Conservation (phyloP, 2,797 vertebrate genomes). For the Spinibarbus caldwelli region DNA sequence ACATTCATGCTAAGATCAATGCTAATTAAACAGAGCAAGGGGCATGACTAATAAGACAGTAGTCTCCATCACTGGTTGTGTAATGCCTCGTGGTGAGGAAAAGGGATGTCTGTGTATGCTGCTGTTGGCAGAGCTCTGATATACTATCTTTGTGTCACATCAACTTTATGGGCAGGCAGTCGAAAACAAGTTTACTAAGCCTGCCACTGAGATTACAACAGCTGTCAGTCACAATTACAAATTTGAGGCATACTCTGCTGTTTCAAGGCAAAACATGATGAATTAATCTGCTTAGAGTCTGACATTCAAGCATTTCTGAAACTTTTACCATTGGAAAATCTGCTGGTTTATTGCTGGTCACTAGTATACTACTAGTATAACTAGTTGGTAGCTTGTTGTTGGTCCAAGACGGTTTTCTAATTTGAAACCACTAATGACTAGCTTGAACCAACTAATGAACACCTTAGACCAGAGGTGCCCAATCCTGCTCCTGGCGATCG, state of each 20-base stretch:
- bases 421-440: not conserved
- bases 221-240: not conserved
- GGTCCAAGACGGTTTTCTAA: not conserved
- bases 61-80: constrained; percentile 30
- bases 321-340: not conserved
- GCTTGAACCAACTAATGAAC: not conserved
- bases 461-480: not conserved
- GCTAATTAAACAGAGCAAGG: constrained; percentile 75
- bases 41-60: constrained; percentile 74
- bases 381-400: not conserved
- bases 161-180: not conserved
- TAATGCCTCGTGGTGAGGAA: constrained; percentile 12
- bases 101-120: constrained; percentile 2
- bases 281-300: not conserved
- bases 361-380: no score
- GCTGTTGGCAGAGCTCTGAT: constrained; percentile 7
- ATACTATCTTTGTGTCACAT: constrained; percentile 12
- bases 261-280: not conserved
- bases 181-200: constrained; percentile 28
- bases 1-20: constrained; percentile 67
- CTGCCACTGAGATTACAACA: constrained; percentile 14
- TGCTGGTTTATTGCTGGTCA: not conserved
- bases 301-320: not conserved
- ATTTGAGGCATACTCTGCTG: not conserved
- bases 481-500: no score